Evolutionary conservation across 2,113 vertebrate genomes (phyloP).

Genomic region (Osmerus eperlanus): DNA sequence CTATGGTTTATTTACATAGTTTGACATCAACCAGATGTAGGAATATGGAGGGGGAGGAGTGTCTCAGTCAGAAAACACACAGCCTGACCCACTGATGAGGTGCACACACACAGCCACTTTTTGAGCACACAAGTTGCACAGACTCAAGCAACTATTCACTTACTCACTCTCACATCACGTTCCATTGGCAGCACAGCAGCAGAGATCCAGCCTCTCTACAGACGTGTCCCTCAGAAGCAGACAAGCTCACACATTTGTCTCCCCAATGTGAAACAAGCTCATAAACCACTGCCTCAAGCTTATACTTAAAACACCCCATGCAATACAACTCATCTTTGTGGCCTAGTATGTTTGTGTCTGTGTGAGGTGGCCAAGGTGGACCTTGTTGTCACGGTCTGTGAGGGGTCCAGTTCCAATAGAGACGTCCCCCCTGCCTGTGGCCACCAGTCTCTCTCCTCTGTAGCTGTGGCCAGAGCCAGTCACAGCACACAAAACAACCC

Average conservation of each 20-base stretch:
- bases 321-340: conserved; percentile 35
- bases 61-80: conserved; percentile 34
- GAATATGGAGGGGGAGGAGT: conserved; percentile 22
- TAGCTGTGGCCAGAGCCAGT: conserved; percentile 20
- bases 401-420: conserved; percentile 36
- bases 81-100: conserved; percentile 14
- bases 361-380: conserved; percentile 29
- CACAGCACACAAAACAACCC: conserved; percentile 46
- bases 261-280: neutral
- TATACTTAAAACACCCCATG: too few species aligned
- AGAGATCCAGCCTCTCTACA: conserved; percentile 59
- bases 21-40: conserved; percentile 47
- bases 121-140: neutral
- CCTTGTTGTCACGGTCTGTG: conserved; percentile 31
- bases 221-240: conserved; percentile 50
- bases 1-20: conserved; percentile 41
- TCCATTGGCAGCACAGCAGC: conserved; percentile 1
- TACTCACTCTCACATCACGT: neutral
- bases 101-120: conserved; percentile 19
- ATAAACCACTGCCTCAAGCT: neutral
- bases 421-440: conserved; percentile 16
- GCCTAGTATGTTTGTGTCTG: conserved; percentile 22
- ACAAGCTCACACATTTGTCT: conserved; percentile 11
- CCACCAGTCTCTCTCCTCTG: neutral
- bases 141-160: too few species aligned